Conservation (phyloP, 1,140 invertebrate species). For the Zaprionus capensis region DNA sequence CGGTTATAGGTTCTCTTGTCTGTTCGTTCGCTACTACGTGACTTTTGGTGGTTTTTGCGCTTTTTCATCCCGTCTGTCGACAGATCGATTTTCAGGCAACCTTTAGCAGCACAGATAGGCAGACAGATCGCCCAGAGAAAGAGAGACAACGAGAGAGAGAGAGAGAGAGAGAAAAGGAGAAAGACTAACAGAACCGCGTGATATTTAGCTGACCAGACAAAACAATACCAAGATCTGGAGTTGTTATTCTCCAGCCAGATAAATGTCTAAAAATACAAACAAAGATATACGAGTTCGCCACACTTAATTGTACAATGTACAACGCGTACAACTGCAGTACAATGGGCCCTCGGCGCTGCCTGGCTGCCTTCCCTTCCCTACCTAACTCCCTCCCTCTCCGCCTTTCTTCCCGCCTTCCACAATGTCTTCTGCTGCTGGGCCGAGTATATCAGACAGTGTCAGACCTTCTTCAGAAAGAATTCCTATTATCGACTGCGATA, state of each 20-base stretch:
- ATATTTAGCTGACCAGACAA: slow-evolving; percentile 61
- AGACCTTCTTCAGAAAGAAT: slow-evolving; percentile 31
- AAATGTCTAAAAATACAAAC: slow-evolving; percentile 75
- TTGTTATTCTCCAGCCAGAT: slow-evolving; percentile 61
- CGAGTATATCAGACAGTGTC: slow-evolving; percentile 14
- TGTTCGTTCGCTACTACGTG: slow-evolving; percentile 70
- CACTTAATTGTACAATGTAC: slow-evolving; percentile 55
- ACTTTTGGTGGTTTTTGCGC: slow-evolving; percentile 68
- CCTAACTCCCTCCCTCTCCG: too few relatives aligned
- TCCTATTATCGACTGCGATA: slow-evolving; percentile 13
- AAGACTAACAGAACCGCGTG: slow-evolving; percentile 4
- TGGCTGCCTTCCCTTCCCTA: background rate
- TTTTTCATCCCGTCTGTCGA: slow-evolving; percentile 33
- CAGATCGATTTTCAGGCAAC: slow-evolving; percentile 73
- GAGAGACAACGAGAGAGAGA: background rate
- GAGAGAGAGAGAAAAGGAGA: slow-evolving; percentile 1
- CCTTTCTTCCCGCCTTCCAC: background rate
- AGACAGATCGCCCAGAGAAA: slow-evolving; percentile 15
- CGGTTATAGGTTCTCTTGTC: slow-evolving; percentile 38
- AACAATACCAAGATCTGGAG: slow-evolving; percentile 53
- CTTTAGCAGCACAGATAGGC: slow-evolving; percentile 39
- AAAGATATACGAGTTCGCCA: slow-evolving; percentile 43
- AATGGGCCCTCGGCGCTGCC: too few relatives aligned
- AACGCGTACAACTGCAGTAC: background rate
- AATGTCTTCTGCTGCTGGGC: background rate